Percentiles rank a stretch among this genome's conserved stretches.
Evolutionary conservation across 1,140 invertebrate genomes (phyloP).

Genomic region (Cepaea nemoralis): DNA sequence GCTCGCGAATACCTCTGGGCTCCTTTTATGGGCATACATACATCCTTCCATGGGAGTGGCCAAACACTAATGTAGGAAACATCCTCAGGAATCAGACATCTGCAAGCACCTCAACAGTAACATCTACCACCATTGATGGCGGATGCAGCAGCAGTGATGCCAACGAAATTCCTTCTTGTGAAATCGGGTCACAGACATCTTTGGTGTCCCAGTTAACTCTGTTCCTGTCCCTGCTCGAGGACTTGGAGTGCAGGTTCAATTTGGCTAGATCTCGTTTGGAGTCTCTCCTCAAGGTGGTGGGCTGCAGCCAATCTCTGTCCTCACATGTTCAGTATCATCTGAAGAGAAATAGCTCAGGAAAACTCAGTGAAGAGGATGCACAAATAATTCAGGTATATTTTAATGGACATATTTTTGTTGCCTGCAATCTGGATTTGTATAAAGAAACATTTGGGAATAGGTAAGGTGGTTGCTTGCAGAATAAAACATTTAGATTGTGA

Average conservation of each 20-base stretch:
- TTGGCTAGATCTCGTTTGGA: slow-evolving; percentile 80
- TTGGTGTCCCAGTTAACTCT: slow-evolving; percentile 65
- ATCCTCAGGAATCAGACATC: slow-evolving; percentile 38
- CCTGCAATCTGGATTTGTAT: not conserved
- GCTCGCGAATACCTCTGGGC: slow-evolving; percentile 90
- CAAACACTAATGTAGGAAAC: slow-evolving; percentile 34
- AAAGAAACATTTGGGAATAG: too few relatives aligned
- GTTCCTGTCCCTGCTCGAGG: slow-evolving; percentile 78
- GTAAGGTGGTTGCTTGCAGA: too few relatives aligned
- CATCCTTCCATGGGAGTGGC: slow-evolving; percentile 79
- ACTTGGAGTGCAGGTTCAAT: slow-evolving; percentile 86
- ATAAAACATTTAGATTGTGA: too few relatives aligned
- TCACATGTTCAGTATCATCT: slow-evolving; percentile 65
- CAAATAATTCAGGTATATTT: slow-evolving; percentile 76
- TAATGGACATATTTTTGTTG: not conserved
- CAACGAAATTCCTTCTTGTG: not conserved
- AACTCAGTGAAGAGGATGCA: slow-evolving; percentile 74
- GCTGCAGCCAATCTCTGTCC: slow-evolving; percentile 56
- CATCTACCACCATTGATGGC: not conserved
- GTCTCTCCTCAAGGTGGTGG: slow-evolving; percentile 52
- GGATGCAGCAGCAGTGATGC: not conserved
- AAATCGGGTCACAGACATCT: slow-evolving; percentile 42
- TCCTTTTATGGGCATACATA: slow-evolving; percentile 91
- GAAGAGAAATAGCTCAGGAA: slow-evolving; percentile 55
- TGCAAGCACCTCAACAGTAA: slow-evolving; percentile 8